Conservation (phyloP, 2,113 vertebrate species). For the Alces alces region DNA sequence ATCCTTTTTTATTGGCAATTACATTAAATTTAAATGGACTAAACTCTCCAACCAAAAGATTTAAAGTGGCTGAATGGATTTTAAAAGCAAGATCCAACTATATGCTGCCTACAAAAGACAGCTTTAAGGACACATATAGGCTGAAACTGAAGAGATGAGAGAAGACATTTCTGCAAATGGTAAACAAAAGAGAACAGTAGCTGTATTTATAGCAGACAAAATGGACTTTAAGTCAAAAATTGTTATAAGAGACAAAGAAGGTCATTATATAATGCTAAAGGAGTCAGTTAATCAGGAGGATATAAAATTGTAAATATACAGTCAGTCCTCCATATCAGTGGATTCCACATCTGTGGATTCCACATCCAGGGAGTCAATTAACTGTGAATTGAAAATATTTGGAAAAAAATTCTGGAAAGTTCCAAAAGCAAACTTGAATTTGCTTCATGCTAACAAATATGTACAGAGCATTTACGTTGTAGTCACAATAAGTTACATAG, state of each 20-base stretch:
- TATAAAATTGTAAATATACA: background rate
- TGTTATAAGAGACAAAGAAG: background rate
- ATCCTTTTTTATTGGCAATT: background rate
- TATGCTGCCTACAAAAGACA: background rate
- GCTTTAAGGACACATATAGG: background rate
- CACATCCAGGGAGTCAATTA: background rate
- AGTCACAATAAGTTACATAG: background rate
- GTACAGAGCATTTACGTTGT: background rate
- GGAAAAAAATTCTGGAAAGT: background rate
- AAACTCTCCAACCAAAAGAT: background rate
- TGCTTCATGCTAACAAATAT: background rate
- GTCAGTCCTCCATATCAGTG: background rate
- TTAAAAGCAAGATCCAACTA: background rate
- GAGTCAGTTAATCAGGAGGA: background rate
- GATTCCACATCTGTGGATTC: background rate
- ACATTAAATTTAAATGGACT: background rate
- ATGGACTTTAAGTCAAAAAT: background rate
- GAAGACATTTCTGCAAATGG: background rate
- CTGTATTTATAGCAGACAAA: background rate
- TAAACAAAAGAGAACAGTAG: background rate
- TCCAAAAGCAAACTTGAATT: background rate
- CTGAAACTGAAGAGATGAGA: background rate
- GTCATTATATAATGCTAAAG: background rate
- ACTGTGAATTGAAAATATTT: background rate
- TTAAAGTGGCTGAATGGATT: background rate